Percentiles rank a stretch among this genome's conserved stretches.
Conservation (phyloP, 2,888 invertebrate species). For the Meiosimyza decipiens region DNA sequence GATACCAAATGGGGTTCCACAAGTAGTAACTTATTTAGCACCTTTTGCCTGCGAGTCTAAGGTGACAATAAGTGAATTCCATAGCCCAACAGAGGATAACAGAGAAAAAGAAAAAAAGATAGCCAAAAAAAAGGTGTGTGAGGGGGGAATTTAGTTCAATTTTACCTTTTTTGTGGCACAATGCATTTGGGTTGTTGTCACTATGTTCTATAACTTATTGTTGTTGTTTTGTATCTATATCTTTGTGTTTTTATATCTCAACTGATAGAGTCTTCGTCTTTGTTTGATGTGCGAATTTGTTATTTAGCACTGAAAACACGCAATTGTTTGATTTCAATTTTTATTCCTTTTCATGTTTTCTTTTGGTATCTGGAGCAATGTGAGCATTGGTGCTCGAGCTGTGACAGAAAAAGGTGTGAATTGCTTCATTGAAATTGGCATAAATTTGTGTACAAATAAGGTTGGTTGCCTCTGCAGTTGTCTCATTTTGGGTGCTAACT, state of each 20-base stretch:
- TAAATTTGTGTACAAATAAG: conserved; percentile 44
- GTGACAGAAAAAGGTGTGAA: conserved; percentile 49
- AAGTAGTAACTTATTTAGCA: conserved; percentile 60
- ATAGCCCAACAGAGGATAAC: conserved; percentile 28
- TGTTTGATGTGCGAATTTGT: conserved; percentile 65
- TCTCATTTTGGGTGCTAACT: background rate
- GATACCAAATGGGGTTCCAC: conserved; percentile 12
- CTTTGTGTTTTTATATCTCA: conserved; percentile 33
- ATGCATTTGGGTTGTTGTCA: conserved; percentile 41
- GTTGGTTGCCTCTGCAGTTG: conserved; percentile 29
- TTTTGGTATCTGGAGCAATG: background rate
- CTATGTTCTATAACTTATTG: conserved; percentile 33
- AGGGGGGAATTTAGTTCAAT: conserved; percentile 58
- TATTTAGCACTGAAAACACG: conserved; percentile 59
- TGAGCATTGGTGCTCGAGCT: conserved; percentile 12
- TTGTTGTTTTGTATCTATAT: conserved; percentile 22
- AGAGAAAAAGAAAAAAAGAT: background rate
- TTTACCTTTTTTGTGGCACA: conserved; percentile 54
- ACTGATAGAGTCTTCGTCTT: conserved; percentile 59
- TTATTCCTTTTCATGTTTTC: conserved; percentile 5
- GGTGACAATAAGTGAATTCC: conserved; percentile 62
- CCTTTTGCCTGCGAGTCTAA: conserved; percentile 48
- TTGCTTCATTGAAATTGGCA: conserved; percentile 46
- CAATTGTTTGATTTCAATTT: conserved; percentile 53
- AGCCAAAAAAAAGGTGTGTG: background rate